phyloP scores from a whole-genome alignment of 2,888 invertebrate genomes.

The Lasioglossum figueresi region DNA sequence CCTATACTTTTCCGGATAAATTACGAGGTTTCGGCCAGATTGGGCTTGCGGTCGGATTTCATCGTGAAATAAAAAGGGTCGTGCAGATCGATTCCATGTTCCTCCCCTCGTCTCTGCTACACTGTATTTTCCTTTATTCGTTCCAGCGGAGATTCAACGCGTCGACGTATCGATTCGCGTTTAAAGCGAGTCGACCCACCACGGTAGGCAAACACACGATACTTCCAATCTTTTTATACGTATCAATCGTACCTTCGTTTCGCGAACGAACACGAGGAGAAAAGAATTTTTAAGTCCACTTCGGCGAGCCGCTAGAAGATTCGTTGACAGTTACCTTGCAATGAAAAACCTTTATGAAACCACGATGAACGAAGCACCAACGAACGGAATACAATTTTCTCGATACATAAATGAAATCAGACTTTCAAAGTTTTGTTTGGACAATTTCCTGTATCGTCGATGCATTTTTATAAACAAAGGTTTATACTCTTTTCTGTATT shows the following conservation, averaged over 20 bases:
- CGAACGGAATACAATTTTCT: background rate
- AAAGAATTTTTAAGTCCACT: conserved; percentile 8
- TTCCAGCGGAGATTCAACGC: conserved; percentile 52
- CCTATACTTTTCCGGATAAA: conserved; percentile 65
- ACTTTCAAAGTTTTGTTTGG: background rate
- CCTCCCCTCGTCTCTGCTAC: conserved; percentile 8
- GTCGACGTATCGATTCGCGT: conserved; percentile 56
- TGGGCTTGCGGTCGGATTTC: conserved; percentile 59
- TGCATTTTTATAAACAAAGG: too few species aligned
- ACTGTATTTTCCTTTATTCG: conserved; percentile 59
- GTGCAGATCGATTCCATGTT: conserved; percentile 44
- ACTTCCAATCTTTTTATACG: conserved; percentile 27
- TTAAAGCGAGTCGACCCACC: conserved; percentile 40
- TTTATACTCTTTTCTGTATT: too few species aligned
- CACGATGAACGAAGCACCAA: background rate
- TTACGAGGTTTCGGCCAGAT: conserved; percentile 62
- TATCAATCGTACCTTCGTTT: conserved; percentile 23
- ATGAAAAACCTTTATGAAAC: background rate
- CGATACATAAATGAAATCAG: background rate
- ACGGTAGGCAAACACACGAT: conserved; percentile 29
- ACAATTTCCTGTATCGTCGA: too few species aligned
- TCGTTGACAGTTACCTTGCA: background rate
- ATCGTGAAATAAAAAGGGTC: conserved; percentile 66
- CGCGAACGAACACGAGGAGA: background rate
- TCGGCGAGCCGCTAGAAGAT: background rate